A percentile compares a stretch with the other conserved stretches of the same genome.
Conservation (phyloP, 2,797 vertebrate species). For the Huso huso region DNA sequence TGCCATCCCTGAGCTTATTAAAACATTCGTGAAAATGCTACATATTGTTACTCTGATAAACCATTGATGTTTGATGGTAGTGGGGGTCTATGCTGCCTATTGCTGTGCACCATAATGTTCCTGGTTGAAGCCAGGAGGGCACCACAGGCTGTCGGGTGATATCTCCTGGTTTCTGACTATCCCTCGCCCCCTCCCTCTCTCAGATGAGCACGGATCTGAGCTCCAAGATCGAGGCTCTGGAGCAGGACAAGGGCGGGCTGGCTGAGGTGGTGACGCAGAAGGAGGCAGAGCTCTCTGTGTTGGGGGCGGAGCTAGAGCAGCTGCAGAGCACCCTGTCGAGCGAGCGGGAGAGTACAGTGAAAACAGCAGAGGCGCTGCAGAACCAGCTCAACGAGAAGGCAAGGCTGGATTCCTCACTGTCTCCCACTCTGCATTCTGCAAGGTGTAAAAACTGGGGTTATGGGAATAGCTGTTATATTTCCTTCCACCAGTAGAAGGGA, state of each 20-base stretch:
- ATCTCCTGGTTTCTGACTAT: fast-evolving
- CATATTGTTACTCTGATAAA: too few relatives aligned
- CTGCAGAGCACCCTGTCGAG: conserved; percentile 48
- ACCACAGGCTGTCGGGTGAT: too few relatives aligned
- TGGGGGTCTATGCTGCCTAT: too few relatives aligned
- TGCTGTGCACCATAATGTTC: too few relatives aligned
- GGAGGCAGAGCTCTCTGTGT: conserved; percentile 45
- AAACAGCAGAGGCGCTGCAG: conserved; percentile 48
- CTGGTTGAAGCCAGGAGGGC: too few relatives aligned
- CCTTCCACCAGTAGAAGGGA: neutral
- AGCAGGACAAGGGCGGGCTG: conserved; percentile 62
- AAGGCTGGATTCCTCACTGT: fast-evolving
- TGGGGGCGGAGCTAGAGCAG: conserved; percentile 57
- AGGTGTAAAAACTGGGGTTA: neutral
- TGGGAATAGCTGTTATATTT: neutral
- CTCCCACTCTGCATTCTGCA: too few relatives aligned
- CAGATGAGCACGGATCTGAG: conserved; percentile 59
- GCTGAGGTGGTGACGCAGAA: conserved; percentile 42
- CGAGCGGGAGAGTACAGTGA: conserved; percentile 52
- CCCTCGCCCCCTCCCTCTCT: neutral
- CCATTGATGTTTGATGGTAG: too few relatives aligned
- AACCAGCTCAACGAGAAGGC: conserved; percentile 72
- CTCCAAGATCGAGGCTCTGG: conserved; percentile 47
- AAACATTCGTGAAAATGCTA: too few relatives aligned
- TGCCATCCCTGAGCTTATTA: too few relatives aligned